Percentiles rank a stretch among this genome's conserved stretches.
These are phyloP conservation scores for Potamarius usumacintae DNA, from an alignment of 2,113 vertebrate species.

Conservation along the genomic window DNA sequence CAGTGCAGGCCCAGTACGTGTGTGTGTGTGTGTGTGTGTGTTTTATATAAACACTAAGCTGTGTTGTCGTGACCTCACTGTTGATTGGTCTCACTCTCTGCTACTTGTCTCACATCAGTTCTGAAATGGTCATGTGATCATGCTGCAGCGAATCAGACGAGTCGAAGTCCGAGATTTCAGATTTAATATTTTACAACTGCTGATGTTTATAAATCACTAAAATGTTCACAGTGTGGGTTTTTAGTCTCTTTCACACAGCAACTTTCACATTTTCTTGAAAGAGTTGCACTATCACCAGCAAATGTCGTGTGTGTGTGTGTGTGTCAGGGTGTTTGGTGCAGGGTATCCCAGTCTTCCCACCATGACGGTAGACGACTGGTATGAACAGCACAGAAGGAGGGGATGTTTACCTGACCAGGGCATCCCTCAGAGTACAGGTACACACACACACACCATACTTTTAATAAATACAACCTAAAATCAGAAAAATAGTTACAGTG, in stretches of 20 bases:
- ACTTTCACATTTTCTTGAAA: not conserved
- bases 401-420: slow-evolving; percentile 78
- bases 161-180: not conserved
- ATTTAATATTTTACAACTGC: not conserved
- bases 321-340: slow-evolving; percentile 85
- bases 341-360: slow-evolving; percentile 91
- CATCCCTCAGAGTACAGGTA: slow-evolving; percentile 54
- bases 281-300: not conserved
- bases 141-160: no score
- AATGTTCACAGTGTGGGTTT: not conserved
- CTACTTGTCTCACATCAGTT: not conserved
- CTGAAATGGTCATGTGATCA: not conserved
- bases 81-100: not conserved
- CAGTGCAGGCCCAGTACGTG: slow-evolving; percentile 77
- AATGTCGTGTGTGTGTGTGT: slow-evolving; percentile 4
- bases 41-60: no score
- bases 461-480: no score
- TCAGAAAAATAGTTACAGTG: no score
- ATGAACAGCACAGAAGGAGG: slow-evolving; percentile 79
- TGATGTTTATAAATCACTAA: not conserved
- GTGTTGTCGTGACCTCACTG: not conserved
- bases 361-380: slow-evolving; percentile 96
- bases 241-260: not conserved
- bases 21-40: not conserved
- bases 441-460: not conserved